Conservation (phyloP, 2,797 vertebrate species). For the Rhinoraja longicauda region DNA sequence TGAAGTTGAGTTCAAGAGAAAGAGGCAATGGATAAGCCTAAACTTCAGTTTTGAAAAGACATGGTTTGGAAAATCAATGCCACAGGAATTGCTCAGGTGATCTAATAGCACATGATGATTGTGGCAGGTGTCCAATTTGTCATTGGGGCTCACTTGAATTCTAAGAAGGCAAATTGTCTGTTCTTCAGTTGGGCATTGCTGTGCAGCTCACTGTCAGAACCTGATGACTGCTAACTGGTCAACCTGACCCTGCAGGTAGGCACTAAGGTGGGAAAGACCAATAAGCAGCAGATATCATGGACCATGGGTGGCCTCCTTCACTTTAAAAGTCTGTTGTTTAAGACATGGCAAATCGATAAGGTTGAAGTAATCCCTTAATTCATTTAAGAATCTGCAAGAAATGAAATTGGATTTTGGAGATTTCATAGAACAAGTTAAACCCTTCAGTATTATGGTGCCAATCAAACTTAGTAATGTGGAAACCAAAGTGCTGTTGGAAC, state of each 20-base stretch:
- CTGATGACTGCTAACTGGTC: not conserved
- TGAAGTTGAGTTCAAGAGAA: not conserved
- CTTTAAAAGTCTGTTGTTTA: not conserved
- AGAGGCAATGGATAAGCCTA: not conserved
- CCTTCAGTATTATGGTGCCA: not conserved
- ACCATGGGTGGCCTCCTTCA: not conserved
- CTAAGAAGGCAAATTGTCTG: not conserved
- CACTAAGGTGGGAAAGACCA: not conserved
- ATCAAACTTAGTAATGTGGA: no score
- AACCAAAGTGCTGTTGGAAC: no score
- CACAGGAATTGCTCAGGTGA: not conserved
- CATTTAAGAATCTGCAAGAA: not conserved
- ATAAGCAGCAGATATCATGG: not conserved
- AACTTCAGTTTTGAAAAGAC: not conserved
- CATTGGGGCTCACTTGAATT: not conserved
- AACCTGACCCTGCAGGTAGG: not conserved
- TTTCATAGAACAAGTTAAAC: not conserved
- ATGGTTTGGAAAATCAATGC: not conserved
- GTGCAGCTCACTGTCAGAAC: not conserved
- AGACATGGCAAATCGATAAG: not conserved
- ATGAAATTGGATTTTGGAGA: not conserved
- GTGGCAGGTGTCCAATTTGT: not conserved
- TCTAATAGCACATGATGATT: not conserved
- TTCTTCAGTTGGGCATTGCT: not conserved
- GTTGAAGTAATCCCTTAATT: not conserved